Evolutionary conservation across 2,888 invertebrate species (phyloP).

Genomic region (Drosophila pegasa): DNA sequence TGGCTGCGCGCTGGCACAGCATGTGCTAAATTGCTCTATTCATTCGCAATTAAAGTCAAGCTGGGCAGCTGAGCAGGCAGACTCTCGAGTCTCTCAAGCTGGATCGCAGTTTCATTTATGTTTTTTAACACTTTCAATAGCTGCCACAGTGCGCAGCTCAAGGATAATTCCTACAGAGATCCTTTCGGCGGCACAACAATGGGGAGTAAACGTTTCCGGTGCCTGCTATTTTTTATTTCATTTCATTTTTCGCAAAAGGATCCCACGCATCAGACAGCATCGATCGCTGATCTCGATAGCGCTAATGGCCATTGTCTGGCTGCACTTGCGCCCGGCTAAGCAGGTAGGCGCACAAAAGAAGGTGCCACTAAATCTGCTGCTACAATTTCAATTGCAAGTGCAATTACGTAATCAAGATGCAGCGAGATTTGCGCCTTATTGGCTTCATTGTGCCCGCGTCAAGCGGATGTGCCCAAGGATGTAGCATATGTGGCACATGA

Average conservation of each 20-base stretch:
- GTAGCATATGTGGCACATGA: conserved; percentile 15
- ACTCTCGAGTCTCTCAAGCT: conserved; percentile 35
- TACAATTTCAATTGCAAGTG: conserved; percentile 73
- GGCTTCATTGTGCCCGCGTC: conserved; percentile 48
- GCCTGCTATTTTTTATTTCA: neutral
- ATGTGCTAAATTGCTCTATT: conserved; percentile 74
- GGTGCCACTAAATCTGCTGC: conserved; percentile 41
- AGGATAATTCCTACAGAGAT: conserved; percentile 11
- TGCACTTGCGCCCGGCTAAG: conserved; percentile 36
- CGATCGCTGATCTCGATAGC: conserved; percentile 38
- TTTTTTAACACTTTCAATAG: conserved; percentile 68
- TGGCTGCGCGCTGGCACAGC: conserved; percentile 51
- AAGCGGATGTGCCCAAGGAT: conserved; percentile 56
- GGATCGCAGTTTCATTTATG: conserved; percentile 48
- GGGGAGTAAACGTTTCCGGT: conserved; percentile 54
- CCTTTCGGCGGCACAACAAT: conserved; percentile 29
- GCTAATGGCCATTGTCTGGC: conserved; percentile 31
- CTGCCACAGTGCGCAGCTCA: conserved; percentile 5
- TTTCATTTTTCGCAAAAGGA: conserved; percentile 20
- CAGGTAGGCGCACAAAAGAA: conserved; percentile 29
- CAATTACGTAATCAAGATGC: conserved; percentile 71
- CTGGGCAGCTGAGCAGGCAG: conserved; percentile 51
- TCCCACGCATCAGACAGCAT: conserved; percentile 50
- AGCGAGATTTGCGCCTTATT: conserved; percentile 10
- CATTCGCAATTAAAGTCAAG: conserved; percentile 76